Base-by-base conservation (phyloP, 2,888 invertebrate genomes). In the Didymodactylos carnosus region DNA sequence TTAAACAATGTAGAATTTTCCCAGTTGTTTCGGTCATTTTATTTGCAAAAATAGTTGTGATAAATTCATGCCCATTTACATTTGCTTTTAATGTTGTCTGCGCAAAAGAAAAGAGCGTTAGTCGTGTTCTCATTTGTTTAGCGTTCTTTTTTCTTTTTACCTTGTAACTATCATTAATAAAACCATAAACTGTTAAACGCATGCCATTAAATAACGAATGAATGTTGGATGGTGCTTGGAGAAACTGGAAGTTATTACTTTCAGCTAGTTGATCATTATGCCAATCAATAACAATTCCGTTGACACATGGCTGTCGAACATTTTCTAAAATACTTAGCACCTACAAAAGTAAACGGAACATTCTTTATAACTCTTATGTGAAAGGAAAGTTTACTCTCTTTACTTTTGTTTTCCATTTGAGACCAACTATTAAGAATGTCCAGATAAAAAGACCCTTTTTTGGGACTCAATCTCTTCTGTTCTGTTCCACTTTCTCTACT, bases 151-250 rank as follows among this genome's bases (percentile, higher is more conserved):
- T n/a, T n/a, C n/a, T n/a, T n/a, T n/a, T n/a, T n/a, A n/a, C 83
- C 82, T 80, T 79, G n/a, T 79, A 79, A 72, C 82, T 82, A 77
- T 82, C 80, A 10, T 79, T 78, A 3, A 81, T 80, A 78, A 80
- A 81, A 35, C 81, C 82, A 77, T 82, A 82, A 43, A 82, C 78
- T 35, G 82, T 80, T 46, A 80, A 80, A 74, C 82, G 77, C 8
- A 80, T 79, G 0, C 83, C 82, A 77, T 77, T 82, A 77, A 83
- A 83, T n/a, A 83, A 77, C n/a, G 82, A 79, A 10, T 80, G 80
- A 72, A 82, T 80, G 46, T 78, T 78, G 35, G 77, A 74, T 3
- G 83, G 83, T 8, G 82, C 82, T 53, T 53, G 53, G 27, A 53
- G 27, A 29, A 29, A 16, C 29, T 29, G 13, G n/a, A n/a, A n/a